Percentiles rank a stretch among this genome's conserved stretches.
phyloP scores from a whole-genome alignment of 2,797 vertebrate species.

The Fratercula arctica region DNA sequence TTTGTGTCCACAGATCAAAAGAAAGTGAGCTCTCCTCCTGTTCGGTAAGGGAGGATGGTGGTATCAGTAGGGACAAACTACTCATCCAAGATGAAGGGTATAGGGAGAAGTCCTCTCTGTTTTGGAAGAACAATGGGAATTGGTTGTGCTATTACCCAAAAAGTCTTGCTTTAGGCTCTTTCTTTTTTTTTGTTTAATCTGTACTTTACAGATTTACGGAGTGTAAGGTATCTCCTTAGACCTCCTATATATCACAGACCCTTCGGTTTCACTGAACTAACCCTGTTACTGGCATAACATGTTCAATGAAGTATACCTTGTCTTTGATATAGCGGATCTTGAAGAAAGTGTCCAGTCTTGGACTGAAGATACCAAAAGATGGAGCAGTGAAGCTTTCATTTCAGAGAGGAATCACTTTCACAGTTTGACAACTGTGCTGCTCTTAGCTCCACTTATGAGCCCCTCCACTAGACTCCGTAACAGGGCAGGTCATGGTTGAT shows the following conservation, averaged over 20 bases:
- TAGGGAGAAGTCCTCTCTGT: neutral
- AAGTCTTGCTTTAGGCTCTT: neutral
- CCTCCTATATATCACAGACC: neutral
- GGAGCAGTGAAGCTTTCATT: neutral
- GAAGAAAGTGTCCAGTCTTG: neutral
- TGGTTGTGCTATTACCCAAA: neutral
- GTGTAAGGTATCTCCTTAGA: neutral
- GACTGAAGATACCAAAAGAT: neutral
- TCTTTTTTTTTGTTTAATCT: neutral
- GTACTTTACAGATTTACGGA: neutral
- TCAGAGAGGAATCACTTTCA: neutral
- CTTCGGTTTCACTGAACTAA: neutral
- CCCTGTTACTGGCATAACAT: neutral
- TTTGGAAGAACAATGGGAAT: neutral
- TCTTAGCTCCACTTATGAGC: neutral
- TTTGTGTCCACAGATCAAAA: neutral
- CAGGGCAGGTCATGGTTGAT: neutral
- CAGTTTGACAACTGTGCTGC: neutral
- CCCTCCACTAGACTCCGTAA: neutral
- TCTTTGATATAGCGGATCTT: neutral
- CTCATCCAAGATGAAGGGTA: neutral
- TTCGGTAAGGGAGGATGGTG: neutral
- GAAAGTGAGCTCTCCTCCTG: neutral
- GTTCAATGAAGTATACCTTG: neutral
- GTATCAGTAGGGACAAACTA: neutral